These are phyloP conservation scores for Lepidochrysops patricia DNA, from an alignment of 2,888 invertebrate species.

Conservation along the genomic window DNA sequence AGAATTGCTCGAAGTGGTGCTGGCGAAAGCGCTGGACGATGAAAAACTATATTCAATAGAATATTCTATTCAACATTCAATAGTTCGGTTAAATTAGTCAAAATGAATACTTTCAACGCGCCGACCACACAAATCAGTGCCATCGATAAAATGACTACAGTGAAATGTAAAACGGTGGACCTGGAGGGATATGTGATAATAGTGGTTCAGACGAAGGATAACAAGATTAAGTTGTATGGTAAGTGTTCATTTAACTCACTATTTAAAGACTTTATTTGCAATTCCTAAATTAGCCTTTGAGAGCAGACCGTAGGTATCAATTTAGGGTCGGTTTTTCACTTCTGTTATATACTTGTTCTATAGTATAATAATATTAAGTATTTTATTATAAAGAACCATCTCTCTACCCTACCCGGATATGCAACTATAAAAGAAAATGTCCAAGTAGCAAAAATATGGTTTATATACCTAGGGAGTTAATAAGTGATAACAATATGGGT, in stretches of 20 bases:
- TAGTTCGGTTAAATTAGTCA: slow-evolving; percentile 23
- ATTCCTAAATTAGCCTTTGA: too few relatives aligned
- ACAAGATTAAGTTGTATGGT: slow-evolving; percentile 95
- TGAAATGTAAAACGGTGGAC: slow-evolving; percentile 81
- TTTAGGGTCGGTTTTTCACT: neutral
- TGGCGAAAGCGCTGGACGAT: slow-evolving; percentile 60
- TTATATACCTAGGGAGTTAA: too few relatives aligned
- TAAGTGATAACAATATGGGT: too few relatives aligned
- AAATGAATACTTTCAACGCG: slow-evolving; percentile 67
- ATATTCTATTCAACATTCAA: neutral
- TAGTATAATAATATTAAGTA: neutral
- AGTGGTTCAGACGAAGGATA: slow-evolving; percentile 93
- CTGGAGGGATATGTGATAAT: slow-evolving; percentile 96
- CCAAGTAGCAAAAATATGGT: too few relatives aligned
- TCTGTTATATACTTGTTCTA: neutral
- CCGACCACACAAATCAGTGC: slow-evolving; percentile 66
- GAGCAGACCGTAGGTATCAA: neutral
- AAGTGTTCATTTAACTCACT: slow-evolving; percentile 33
- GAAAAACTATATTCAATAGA: slow-evolving; percentile 18
- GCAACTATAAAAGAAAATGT: too few relatives aligned
- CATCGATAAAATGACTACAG: slow-evolving; percentile 66
- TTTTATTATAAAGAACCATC: too few relatives aligned
- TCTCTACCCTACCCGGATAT: too few relatives aligned
- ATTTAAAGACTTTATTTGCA: neutral
- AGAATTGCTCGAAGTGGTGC: slow-evolving; percentile 62